Evolutionary conservation across 2,797 vertebrate genomes (phyloP).

Genomic region (Pseudochirops corinnae): DNA sequence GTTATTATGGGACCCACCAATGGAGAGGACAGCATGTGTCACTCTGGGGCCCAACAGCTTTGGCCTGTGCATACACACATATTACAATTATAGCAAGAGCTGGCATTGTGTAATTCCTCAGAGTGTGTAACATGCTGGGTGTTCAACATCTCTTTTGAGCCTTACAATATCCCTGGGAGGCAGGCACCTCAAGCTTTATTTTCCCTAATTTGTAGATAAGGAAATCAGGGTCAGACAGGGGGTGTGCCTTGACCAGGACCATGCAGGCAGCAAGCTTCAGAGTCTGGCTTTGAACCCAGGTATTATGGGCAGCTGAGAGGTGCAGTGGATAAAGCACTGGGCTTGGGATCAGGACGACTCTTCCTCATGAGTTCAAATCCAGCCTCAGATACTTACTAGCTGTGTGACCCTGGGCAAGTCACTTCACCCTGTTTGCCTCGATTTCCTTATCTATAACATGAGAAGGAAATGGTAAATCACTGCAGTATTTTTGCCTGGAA

Average conservation of each 20-base stretch:
- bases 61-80: neutral
- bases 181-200: neutral
- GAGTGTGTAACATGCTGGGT: neutral
- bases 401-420: neutral
- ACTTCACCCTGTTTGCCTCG: neutral
- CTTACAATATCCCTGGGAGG: neutral
- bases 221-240: neutral
- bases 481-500: neutral
- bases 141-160: neutral
- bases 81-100: neutral
- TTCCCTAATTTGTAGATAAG: neutral
- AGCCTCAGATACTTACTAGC: neutral
- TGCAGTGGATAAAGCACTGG: neutral
- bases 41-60: neutral
- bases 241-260: neutral
- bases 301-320: neutral
- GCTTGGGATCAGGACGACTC: neutral
- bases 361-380: neutral
- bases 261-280: neutral
- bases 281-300: neutral
- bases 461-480: neutral
- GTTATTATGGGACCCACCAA: neutral
- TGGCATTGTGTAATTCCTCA: neutral
- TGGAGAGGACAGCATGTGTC: neutral
- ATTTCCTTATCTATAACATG: neutral